A percentile compares a stretch with the other conserved stretches of the same genome.
Evolutionary conservation across 2,888 invertebrate genomes (phyloP).

Genomic region (Drosophila percnosoma): DNA sequence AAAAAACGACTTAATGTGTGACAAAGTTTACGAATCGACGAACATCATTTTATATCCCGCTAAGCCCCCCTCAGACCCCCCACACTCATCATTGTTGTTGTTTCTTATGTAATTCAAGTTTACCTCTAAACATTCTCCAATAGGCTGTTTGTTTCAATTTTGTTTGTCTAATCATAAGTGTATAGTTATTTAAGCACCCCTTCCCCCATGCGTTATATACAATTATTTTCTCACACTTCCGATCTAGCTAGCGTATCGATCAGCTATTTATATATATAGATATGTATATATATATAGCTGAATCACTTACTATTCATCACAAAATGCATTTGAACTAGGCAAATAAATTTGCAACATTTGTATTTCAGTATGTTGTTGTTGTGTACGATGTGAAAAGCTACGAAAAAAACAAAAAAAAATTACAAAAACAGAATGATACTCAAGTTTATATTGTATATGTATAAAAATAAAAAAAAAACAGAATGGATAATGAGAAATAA

Average conservation of each 20-base stretch:
- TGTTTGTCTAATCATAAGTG: slow-evolving; percentile 71
- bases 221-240: slow-evolving; percentile 30
- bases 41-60: slow-evolving; percentile 19
- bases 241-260: slow-evolving; percentile 45
- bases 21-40: slow-evolving; percentile 73
- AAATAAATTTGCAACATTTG: slow-evolving; percentile 45
- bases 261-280: slow-evolving; percentile 28
- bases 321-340: slow-evolving; percentile 71
- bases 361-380: slow-evolving; percentile 66
- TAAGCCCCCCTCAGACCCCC: slow-evolving; percentile 1
- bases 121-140: slow-evolving; percentile 74
- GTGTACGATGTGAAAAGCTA: slow-evolving; percentile 28
- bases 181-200: slow-evolving; percentile 61
- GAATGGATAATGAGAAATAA: slow-evolving; percentile 65
- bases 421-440: slow-evolving; percentile 61
- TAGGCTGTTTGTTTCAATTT: slow-evolving; percentile 81
- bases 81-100: slow-evolving; percentile 52
- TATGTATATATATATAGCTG: slow-evolving; percentile 15
- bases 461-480: slow-evolving; percentile 30
- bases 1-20: slow-evolving; percentile 70
- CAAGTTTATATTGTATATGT: slow-evolving; percentile 63
- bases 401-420: slow-evolving; percentile 28
- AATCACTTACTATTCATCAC: slow-evolving; percentile 36
- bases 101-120: slow-evolving; percentile 65
- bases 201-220: slow-evolving; percentile 78